phyloP scores from a whole-genome alignment of 2,797 vertebrate genomes.

The Myotis pilosus region DNA sequence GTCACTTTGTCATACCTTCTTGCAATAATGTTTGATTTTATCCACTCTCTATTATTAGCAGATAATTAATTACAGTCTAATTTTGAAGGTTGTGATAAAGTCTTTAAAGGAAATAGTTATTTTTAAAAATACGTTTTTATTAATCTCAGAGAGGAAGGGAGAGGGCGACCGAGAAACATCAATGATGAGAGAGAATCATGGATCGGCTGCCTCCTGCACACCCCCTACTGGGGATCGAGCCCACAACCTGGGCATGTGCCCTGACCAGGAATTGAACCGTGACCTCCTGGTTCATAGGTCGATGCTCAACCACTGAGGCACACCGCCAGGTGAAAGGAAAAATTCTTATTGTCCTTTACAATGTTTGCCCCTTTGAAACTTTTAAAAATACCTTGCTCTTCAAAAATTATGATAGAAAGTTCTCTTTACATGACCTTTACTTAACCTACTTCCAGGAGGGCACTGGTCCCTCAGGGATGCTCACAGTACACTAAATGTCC shows the following conservation, averaged over 20 bases:
- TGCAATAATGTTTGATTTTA: not conserved
- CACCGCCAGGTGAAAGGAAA: not conserved
- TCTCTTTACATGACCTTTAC: not conserved
- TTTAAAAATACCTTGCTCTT: not conserved
- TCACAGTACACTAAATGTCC: no score
- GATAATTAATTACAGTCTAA: not conserved
- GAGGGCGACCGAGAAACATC: no score
- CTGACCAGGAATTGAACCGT: no score
- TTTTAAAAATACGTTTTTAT: no score
- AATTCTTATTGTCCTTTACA: not conserved
- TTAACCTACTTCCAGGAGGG: not conserved
- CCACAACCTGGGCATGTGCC: no score
- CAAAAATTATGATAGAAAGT: not conserved
- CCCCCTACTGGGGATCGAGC: no score
- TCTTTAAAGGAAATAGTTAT: not conserved
- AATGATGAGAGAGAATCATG: no score
- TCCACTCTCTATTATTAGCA: not conserved
- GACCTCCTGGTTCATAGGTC: no score
- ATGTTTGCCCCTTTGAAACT: not conserved
- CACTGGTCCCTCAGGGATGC: not conserved
- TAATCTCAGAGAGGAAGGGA: no score
- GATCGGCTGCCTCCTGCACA: no score
- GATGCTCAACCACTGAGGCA: no score
- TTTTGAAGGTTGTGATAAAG: not conserved
- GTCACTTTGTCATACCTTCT: not conserved